Conservation (phyloP, 2,888 invertebrate species). For the Automeris io region DNA sequence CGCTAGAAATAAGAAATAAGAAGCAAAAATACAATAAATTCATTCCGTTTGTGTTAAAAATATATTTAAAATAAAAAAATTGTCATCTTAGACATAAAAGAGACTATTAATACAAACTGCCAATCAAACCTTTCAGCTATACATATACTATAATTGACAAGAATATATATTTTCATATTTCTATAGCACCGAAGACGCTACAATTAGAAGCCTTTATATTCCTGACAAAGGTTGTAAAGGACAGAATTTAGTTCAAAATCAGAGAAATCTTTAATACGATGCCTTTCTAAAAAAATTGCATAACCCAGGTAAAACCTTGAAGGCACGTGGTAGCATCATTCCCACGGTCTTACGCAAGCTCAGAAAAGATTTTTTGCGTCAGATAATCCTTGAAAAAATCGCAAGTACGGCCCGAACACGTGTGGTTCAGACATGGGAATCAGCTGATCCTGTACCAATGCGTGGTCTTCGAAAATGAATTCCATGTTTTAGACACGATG, state of each 20-base stretch:
- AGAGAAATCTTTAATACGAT: constrained; percentile 2
- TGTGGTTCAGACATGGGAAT: constrained; percentile 48
- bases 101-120: no score
- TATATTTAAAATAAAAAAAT: no score
- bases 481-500: not conserved
- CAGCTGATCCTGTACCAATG: constrained; percentile 40
- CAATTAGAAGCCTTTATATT: not conserved
- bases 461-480: not conserved
- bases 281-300: constrained; percentile 16
- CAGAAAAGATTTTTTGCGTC: constrained; percentile 34
- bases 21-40: no score
- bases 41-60: no score
- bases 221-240: not conserved
- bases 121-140: no score
- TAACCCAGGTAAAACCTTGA: constrained; percentile 33
- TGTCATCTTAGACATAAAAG: no score
- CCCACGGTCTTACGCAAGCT: constrained; percentile 57
- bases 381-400: constrained; percentile 39
- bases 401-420: constrained; percentile 51
- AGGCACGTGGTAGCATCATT: constrained; percentile 45
- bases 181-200: no score
- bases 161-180: not conserved
- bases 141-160: no score
- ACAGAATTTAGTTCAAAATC: constrained; percentile 1
- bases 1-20: no score